Percentiles rank a stretch among this genome's conserved stretches.
phyloP scores from a whole-genome alignment of 2,888 invertebrate genomes.

The Resseliella maxima region DNA sequence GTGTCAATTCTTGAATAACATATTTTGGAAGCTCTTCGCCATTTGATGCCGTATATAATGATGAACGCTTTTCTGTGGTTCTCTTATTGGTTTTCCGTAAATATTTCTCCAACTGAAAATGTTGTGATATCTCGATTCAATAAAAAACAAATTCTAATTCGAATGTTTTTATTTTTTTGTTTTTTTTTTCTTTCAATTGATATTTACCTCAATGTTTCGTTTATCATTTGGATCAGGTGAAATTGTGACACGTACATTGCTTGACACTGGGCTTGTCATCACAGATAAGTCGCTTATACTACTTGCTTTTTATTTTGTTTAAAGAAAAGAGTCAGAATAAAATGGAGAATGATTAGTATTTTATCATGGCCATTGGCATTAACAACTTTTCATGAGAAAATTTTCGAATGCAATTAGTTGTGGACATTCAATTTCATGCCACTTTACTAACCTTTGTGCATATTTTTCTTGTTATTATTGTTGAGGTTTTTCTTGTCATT shows the following conservation, averaged over 20 bases:
- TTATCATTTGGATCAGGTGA: constrained; percentile 70
- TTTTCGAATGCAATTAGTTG: neutral
- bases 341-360: neutral
- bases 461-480: constrained; percentile 44
- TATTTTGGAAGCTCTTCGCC: constrained; percentile 70
- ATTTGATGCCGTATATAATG: constrained; percentile 68
- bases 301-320: constrained; percentile 72
- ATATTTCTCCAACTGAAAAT: constrained; percentile 61
- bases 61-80: constrained; percentile 64
- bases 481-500: constrained; percentile 12
- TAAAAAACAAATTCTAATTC: neutral
- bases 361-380: neutral
- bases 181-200: too few relatives aligned
- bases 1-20: constrained; percentile 73
- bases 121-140: neutral
- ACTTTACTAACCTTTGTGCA: constrained; percentile 51
- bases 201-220: constrained; percentile 60
- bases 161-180: neutral
- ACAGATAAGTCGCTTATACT: constrained; percentile 81
- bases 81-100: constrained; percentile 65
- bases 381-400: neutral
- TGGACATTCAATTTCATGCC: neutral
- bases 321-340: neutral
- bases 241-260: constrained; percentile 67
- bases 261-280: constrained; percentile 70